phyloP scores from a whole-genome alignment of 2,113 vertebrate genomes.

The Sprattus sprattus region DNA sequence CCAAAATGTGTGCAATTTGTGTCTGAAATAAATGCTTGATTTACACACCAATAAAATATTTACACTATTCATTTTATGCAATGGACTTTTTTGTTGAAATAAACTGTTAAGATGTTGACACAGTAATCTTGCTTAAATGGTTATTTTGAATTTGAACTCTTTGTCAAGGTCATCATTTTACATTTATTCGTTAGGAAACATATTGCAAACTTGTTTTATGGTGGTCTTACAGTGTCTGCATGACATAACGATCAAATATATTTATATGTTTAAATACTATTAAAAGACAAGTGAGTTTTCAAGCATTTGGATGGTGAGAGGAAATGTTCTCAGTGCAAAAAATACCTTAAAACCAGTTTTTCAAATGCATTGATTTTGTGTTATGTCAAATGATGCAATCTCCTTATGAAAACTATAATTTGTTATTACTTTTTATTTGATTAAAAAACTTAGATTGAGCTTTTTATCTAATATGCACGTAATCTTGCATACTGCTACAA shows the following conservation, averaged over 20 bases:
- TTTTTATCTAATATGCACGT: neutral
- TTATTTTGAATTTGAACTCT: neutral
- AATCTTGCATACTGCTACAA: neutral
- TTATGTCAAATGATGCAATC: neutral
- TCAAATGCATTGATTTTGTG: neutral
- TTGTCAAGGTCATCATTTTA: neutral
- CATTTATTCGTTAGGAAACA: conserved; percentile 52
- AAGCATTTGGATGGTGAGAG: neutral
- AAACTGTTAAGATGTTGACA: neutral
- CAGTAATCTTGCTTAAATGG: neutral
- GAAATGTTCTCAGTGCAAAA: neutral
- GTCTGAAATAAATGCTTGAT: neutral
- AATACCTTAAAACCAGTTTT: neutral
- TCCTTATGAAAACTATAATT: neutral
- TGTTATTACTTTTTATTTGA: neutral
- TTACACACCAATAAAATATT: neutral
- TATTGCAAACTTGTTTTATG: neutral
- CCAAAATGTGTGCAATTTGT: neutral
- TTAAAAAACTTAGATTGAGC: neutral
- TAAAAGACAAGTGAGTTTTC: neutral
- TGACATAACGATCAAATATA: neutral
- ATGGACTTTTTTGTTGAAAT: neutral
- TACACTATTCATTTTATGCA: neutral
- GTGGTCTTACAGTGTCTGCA: neutral
- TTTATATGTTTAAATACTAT: neutral